These are phyloP conservation scores for Grallaria varia DNA, from an alignment of 2,113 vertebrate genomes.

Conservation along the genomic window DNA sequence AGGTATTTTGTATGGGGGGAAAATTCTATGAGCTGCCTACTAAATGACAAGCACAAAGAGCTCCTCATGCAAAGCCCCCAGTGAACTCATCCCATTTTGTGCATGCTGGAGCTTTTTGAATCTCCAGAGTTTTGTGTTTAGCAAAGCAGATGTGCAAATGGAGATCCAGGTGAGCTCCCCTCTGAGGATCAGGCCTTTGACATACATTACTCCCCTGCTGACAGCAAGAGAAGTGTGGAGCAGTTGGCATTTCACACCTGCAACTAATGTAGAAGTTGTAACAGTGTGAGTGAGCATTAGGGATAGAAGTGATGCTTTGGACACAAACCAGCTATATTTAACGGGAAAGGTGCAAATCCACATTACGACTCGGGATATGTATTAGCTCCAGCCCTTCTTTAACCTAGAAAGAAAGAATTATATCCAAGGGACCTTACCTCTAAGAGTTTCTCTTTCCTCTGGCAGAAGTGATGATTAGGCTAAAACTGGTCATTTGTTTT, in stretches of 20 bases:
- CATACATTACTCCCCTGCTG: conserved; percentile 9
- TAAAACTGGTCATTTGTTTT: conserved; percentile 24
- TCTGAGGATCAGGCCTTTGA: conserved; percentile 10
- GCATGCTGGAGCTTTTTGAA: not conserved
- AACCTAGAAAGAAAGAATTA: conserved; percentile 31
- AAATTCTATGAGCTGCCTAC: not conserved
- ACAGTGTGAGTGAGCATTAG: conserved; percentile 1
- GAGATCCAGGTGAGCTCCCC: not conserved
- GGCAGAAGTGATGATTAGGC: conserved; percentile 27
- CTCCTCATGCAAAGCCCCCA: not conserved
- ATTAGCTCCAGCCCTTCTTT: not conserved
- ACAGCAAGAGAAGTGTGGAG: not conserved
- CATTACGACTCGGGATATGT: not conserved
- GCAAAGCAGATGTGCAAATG: conserved; percentile 46
- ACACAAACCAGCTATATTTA: conserved; percentile 8
- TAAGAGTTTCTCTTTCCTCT: not conserved
- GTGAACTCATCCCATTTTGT: not conserved
- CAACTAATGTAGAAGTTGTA: conserved; percentile 40
- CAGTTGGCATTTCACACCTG: conserved; percentile 43
- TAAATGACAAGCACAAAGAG: not conserved
- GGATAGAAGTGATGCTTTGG: not conserved
- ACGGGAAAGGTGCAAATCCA: conserved; percentile 44
- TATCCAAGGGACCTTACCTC: conserved; percentile 24
- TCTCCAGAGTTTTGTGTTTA: conserved; percentile 1
- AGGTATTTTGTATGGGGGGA: not conserved